Conservation (phyloP, 2,113 vertebrate genomes). For the Dicerorhinus sumatrensis region DNA sequence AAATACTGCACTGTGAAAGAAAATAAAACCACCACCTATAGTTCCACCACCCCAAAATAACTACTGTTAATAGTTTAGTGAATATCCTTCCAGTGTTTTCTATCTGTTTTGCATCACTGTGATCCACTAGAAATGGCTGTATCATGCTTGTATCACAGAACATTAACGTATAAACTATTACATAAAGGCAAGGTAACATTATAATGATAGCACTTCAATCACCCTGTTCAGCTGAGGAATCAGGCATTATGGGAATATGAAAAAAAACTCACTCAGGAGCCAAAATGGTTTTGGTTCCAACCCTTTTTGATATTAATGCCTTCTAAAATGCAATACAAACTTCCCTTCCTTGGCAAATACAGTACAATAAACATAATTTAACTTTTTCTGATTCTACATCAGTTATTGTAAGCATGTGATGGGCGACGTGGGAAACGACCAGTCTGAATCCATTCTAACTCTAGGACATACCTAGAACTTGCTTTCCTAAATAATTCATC, state of each 20-base stretch:
- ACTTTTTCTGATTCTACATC: background rate
- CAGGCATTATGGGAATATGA: background rate
- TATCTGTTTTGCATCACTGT: background rate
- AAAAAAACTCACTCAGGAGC: background rate
- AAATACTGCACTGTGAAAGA: background rate
- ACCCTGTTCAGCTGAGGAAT: background rate
- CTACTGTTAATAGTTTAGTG: background rate
- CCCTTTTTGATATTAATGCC: background rate
- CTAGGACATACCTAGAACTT: background rate
- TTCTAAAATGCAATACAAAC: background rate
- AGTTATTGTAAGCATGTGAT: background rate
- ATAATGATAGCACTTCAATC: background rate
- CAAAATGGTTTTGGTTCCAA: background rate
- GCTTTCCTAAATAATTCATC: slow-evolving; percentile 32
- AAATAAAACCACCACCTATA: background rate
- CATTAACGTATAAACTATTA: background rate
- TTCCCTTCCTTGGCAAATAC: slow-evolving; percentile 25
- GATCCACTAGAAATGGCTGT: background rate
- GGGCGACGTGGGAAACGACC: background rate
- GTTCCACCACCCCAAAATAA: background rate
- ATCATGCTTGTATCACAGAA: background rate
- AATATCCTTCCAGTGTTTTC: background rate
- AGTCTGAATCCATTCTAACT: background rate
- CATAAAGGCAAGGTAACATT: background rate
- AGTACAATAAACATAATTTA: background rate